Percentiles rank a stretch among this genome's conserved stretches.
Evolutionary conservation across 2,797 vertebrate species (phyloP).

Genomic region (Threskiornis aethiopicus): DNA sequence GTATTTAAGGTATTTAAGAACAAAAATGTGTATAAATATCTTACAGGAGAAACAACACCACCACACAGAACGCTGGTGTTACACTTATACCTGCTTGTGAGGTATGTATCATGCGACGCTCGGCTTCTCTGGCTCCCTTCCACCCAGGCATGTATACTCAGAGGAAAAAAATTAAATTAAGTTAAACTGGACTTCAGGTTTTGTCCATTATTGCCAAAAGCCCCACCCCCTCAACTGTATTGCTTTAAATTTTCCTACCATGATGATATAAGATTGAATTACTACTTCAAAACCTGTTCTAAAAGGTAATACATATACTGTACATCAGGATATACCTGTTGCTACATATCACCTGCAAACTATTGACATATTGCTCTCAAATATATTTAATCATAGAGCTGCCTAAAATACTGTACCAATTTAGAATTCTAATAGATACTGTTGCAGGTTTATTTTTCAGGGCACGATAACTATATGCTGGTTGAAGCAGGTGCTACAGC

Average conservation of each 20-base stretch:
- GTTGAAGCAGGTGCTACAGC: slow-evolving; percentile 61
- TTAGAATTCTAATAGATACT: slow-evolving; percentile 31
- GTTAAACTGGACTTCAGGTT: slow-evolving; percentile 53
- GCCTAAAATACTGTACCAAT: slow-evolving; percentile 68
- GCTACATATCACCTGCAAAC: slow-evolving; percentile 69
- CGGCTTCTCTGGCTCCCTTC: slow-evolving; percentile 57
- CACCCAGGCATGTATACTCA: slow-evolving; percentile 57
- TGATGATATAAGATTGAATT: slow-evolving; percentile 60
- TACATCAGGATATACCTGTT: slow-evolving; percentile 63
- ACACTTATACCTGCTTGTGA: slow-evolving; percentile 61
- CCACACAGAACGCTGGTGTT: slow-evolving; percentile 71
- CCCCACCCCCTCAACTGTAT: slow-evolving; percentile 63
- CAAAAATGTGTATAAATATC: slow-evolving; percentile 71
- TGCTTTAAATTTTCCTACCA: slow-evolving; percentile 72
- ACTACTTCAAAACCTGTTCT: slow-evolving; percentile 58
- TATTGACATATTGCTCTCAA: slow-evolving; percentile 72
- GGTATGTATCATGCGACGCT: slow-evolving; percentile 60
- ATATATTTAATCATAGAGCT: slow-evolving; percentile 66
- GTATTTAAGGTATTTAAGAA: slow-evolving; percentile 59
- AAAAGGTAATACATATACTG: slow-evolving; percentile 65
- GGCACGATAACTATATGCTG: slow-evolving; percentile 43
- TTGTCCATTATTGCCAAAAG: slow-evolving; percentile 68
- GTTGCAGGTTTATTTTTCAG: slow-evolving; percentile 57
- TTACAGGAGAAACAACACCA: slow-evolving; percentile 72
- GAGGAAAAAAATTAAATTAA: slow-evolving; percentile 62